Evolutionary conservation across 1,140 invertebrate genomes (phyloP), one percentile per base, ranked within the genome.

Genomic region (Drosophila nasuta): DNA sequence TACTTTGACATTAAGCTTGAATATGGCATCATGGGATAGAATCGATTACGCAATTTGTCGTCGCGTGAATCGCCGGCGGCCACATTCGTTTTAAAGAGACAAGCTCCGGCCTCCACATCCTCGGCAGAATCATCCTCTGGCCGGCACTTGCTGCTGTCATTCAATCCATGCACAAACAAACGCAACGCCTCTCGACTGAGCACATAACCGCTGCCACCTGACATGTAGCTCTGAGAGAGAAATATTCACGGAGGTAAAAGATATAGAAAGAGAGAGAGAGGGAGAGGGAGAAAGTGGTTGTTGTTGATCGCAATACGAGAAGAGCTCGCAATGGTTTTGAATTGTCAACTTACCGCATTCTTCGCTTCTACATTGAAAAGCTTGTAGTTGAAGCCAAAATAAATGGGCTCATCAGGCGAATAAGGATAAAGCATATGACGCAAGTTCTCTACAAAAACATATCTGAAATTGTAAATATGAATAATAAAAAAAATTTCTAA

Each of bases 141-240:
- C 1, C 79, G 74, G 57, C 89, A 91, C 38, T 82, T 82, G 15
- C 49, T 62, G 33, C 66, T 66, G 33, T 88, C 79, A 0, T 94
- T 94, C 17, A 98, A 82, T 0, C 94, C 96, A 60, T 94, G 94
- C 4, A 97, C 95, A 85, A 98, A 97, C 63, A 94, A 93, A 41
- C 94, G 94, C 1, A 98, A 75, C 1, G 96, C 96, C 91, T 95
- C 96, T 45, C 94, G 94, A 83, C 98, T 98, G 41, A 99, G 93
- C 38, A 99, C 97, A 93, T 99, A 99, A 8, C 97, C 97, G 66
- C 96, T 96, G 4, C 97, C 97, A 81, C 97, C 97, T 83, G 97
- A 98, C 97, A 98, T 98, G 91, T 98, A 99, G 0, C 97, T 97
- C 93, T 97, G 13, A 1, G 43, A 5, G 54, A 13, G n/a, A 25